Evolutionary conservation across 2,888 invertebrate genomes (phyloP), one percentile per base, ranked within the genome.

Genomic region (Drosophila mayaguana): DNA sequence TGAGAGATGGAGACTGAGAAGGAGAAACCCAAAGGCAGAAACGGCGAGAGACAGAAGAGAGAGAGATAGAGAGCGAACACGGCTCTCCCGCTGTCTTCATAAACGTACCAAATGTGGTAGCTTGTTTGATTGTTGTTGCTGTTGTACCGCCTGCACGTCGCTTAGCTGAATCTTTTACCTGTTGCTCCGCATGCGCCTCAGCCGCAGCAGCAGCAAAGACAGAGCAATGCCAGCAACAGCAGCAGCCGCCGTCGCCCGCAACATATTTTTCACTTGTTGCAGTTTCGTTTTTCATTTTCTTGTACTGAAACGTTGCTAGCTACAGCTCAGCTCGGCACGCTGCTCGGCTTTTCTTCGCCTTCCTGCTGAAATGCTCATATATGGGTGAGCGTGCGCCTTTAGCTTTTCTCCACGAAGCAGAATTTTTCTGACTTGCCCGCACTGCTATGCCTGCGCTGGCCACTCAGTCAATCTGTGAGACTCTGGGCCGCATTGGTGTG

Each of bases 251-350:
- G 72, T 78, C 77, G 72, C 65, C 83, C 86, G 84, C 81, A 76
- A 87, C 85, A 90, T 88, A 88, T 87, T 90, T 83, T 90, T 91
- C 92, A 91, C 90, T 91, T 91, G 87, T 91, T 91, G 83, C 83
- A 91, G 83, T 90, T 89, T 91, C 90, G 82, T 81, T 90, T 91
- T 91, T 89, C 87, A 89, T 87, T 88, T 89, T 89, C 82, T 87
- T 83, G 87, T 90, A 72, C 71, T 62, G 55, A 59, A 67, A 60
- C 72, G 57, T 64, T 64, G 42, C 56, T 43, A 36, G 61, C 65
- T 70, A 43, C 61, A 66, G 60, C 67, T 42, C 82, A 55, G 75
- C 68, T 67, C 53, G 50, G 46, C 55, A 50, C 51, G 48, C 50
- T 53, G 53, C 57, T 67, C 67, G 63, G 55, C 22, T 59, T 72